phyloP scores from a whole-genome alignment of 2,888 invertebrate genomes.

The Leucophora obtusa region DNA sequence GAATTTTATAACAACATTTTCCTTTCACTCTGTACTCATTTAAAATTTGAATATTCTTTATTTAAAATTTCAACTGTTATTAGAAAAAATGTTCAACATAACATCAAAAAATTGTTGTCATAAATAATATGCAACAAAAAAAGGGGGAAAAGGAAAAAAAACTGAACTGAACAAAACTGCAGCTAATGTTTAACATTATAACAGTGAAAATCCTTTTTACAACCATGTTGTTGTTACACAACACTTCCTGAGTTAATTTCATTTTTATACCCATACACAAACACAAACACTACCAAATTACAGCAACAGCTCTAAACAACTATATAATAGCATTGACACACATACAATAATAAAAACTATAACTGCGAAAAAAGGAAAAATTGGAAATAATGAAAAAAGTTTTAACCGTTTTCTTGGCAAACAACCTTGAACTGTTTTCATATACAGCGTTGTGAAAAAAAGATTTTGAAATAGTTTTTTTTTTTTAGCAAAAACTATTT shows the following conservation, averaged over 20 bases:
- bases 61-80: neutral
- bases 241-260: conserved; percentile 60
- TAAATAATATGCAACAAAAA: conserved; percentile 51
- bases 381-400: conserved; percentile 7
- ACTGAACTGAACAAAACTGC: conserved; percentile 26
- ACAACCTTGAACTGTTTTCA: conserved; percentile 62
- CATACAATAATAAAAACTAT: conserved; percentile 12
- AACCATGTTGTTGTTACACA: conserved; percentile 44
- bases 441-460: conserved; percentile 11
- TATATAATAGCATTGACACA: neutral
- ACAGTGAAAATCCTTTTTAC: conserved; percentile 57
- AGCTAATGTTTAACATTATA: conserved; percentile 47
- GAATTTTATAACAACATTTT: too few species aligned
- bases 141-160: neutral
- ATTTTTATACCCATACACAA: conserved; percentile 8
- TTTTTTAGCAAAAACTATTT: neutral
- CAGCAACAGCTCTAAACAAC: neutral
- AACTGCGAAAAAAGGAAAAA: conserved; percentile 1
- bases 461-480: conserved; percentile 34
- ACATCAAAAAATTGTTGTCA: conserved; percentile 48
- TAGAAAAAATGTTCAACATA: conserved; percentile 1
- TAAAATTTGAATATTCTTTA: neutral
- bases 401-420: conserved; percentile 47
- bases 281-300: conserved; percentile 3
- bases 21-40: too few species aligned